Conservation (phyloP, 2,888 invertebrate genomes). For the Parasteatoda lunata region DNA sequence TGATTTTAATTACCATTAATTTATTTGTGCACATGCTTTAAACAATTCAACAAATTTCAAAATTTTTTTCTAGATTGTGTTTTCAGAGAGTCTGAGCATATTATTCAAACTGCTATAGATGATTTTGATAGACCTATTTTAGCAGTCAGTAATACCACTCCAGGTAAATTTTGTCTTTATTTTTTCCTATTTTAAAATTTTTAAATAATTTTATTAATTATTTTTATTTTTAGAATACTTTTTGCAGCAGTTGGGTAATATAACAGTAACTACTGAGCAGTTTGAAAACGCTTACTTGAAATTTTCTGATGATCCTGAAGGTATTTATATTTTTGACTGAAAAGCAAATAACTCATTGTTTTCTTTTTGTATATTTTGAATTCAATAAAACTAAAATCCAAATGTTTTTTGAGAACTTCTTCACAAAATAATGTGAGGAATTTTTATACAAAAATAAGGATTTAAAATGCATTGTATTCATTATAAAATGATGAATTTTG, state of each 20-base stretch:
- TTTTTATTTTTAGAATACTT: conserved; percentile 43
- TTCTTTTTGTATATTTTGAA: no score
- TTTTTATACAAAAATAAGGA: no score
- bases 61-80: conserved; percentile 73
- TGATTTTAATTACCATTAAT: no score
- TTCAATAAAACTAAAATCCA: no score
- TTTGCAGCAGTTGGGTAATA: conserved; percentile 49
- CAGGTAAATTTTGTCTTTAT: conserved; percentile 75
- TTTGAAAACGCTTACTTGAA: conserved; percentile 49
- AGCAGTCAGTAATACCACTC: conserved; percentile 80
- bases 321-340: conserved; percentile 1
- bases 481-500: no score
- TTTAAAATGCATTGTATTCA: no score
- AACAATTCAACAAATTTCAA: no score
- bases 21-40: no score
- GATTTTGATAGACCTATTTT: conserved; percentile 82
- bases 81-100: conserved; percentile 76
- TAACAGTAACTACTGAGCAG: conserved; percentile 38
- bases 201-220: neutral
- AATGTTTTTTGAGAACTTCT: no score
- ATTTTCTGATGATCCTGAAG: conserved; percentile 46
- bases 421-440: no score
- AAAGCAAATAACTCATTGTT: no score
- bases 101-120: conserved; percentile 78
- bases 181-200: neutral